Evolutionary conservation across 2,888 invertebrate genomes (phyloP).

Genomic region (Tetramorium bicarinatum): DNA sequence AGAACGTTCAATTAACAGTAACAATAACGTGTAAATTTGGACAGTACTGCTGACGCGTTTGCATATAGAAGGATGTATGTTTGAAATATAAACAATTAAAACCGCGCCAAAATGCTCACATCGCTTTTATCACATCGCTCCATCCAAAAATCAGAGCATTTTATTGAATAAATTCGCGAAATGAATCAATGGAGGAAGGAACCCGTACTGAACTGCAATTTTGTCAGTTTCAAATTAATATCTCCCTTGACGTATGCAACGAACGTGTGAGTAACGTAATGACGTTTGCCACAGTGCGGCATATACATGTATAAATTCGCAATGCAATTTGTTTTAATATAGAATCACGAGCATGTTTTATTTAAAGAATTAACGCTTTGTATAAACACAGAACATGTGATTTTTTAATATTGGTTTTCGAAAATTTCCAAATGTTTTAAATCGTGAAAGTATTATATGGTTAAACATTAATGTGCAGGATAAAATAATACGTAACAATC

Average conservation of each 20-base stretch:
- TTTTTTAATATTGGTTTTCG: background rate
- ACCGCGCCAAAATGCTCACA: background rate
- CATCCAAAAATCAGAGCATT: conserved; percentile 37
- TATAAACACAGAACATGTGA: background rate
- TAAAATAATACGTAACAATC: background rate
- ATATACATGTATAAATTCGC: background rate
- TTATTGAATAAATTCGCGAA: conserved; percentile 34
- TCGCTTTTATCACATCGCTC: conserved; percentile 10
- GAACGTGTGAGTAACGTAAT: conserved; percentile 7
- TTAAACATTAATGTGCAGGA: background rate
- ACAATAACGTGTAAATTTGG: conserved; percentile 34
- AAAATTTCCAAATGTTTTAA: background rate
- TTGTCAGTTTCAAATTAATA: conserved; percentile 40
- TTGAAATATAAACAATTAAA: conserved; percentile 49
- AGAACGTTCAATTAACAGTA: conserved; percentile 36
- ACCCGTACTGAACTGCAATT: conserved; percentile 13
- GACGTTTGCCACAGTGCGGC: background rate
- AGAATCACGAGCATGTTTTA: background rate
- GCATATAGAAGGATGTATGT: background rate
- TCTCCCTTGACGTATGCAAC: background rate
- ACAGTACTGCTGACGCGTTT: background rate
- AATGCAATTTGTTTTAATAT: conserved; percentile 23
- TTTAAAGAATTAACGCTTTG: conserved; percentile 14
- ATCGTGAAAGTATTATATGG: background rate
- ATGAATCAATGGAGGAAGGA: conserved; percentile 9